Percentiles rank a stretch among this genome's conserved stretches.
Conservation (phyloP, 2,888 invertebrate species). For the Neoscelio sp. region DNA sequence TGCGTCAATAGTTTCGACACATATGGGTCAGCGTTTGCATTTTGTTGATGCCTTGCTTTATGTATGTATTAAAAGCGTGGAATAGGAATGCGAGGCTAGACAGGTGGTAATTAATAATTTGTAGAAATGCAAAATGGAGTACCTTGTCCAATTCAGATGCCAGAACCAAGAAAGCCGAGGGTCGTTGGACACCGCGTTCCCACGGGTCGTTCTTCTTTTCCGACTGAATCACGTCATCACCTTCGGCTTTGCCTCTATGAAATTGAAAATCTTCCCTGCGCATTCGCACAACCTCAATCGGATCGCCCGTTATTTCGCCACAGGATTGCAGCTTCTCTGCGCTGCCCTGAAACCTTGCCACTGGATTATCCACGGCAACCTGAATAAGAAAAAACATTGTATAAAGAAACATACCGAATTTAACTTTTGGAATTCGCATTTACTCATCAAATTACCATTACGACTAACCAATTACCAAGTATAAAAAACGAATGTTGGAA, state of each 20-base stretch:
- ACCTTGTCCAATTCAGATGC: constrained; percentile 92
- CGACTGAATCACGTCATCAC: constrained; percentile 93
- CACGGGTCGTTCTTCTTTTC: constrained; percentile 87
- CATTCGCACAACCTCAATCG: constrained; percentile 91
- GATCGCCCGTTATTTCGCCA: constrained; percentile 90
- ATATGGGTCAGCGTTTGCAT: constrained; percentile 9
- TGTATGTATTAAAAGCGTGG: neutral
- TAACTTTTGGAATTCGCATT: no score
- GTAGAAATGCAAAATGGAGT: constrained; percentile 11
- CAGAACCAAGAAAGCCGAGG: constrained; percentile 94
- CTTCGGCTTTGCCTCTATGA: constrained; percentile 88
- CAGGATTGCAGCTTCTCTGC: constrained; percentile 87
- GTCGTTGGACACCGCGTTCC: constrained; percentile 92
- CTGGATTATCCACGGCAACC: constrained; percentile 87
- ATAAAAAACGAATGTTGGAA: no score
- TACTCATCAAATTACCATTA: no score
- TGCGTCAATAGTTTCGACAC: constrained; percentile 17
- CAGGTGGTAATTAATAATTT: constrained; percentile 10
- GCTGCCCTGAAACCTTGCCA: constrained; percentile 84
- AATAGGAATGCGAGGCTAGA: neutral
- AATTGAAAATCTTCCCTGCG: constrained; percentile 89
- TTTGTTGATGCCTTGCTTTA: constrained; percentile 3
- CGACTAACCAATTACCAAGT: no score
- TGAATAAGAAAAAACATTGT: no score
- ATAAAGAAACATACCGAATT: no score